Conservation (phyloP, 1,140 invertebrate genomes). For the Lysiphlebus fabarum region DNA sequence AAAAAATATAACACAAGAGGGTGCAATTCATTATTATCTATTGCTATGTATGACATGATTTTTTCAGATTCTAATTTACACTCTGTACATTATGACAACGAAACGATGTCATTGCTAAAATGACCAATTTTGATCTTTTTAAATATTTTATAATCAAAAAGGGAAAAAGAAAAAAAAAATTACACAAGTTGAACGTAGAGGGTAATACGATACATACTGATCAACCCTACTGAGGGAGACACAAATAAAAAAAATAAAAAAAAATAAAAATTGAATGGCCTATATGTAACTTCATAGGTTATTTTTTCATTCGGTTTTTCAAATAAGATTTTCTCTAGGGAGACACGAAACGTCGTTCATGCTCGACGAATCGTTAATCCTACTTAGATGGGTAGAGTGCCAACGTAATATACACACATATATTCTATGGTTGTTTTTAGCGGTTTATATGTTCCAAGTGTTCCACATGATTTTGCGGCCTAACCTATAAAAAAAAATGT, state of each 20-base stretch:
- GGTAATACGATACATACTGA: too few species aligned
- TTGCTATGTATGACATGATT: not conserved
- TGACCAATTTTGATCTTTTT: conserved; percentile 18
- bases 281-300: not conserved
- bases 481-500: too few species aligned
- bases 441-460: not conserved
- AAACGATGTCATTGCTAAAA: conserved; percentile 1
- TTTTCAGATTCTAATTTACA: conserved; percentile 1
- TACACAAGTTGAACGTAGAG: too few species aligned
- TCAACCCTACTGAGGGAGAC: too few species aligned
- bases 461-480: not conserved
- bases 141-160: conserved; percentile 15
- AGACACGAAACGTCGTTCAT: conserved; percentile 2
- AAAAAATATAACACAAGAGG: too few species aligned
- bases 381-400: conserved; percentile 19
- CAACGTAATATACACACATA: not conserved
- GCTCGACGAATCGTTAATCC: conserved; percentile 24
- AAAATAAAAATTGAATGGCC: not conserved
- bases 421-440: not conserved
- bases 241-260: too few species aligned
- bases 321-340: conserved; percentile 18
- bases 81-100: not conserved
- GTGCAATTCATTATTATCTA: not conserved
- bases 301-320: conserved; percentile 7
- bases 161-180: too few species aligned